Base-by-base conservation (phyloP, 1,140 invertebrate genomes). In the Epicauta chinensis region DNA sequence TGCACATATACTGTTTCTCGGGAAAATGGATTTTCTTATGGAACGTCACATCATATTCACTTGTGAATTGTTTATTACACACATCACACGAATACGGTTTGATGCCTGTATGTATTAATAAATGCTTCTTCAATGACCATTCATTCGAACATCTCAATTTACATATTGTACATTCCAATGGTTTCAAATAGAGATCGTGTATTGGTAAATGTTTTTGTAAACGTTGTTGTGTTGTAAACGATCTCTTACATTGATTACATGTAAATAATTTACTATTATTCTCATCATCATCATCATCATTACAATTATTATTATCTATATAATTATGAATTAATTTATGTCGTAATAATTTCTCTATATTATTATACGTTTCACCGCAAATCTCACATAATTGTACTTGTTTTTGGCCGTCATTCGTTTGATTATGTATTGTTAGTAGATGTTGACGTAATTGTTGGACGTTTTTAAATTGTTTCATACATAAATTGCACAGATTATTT, bases 1-100 rank as follows among this genome's bases (percentile, higher is more conserved):
- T 41, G 51, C 67, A 70, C 12, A 29, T 30, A 40, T 47, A 64
- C 34, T 37, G 32, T 57, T 64, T 48, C 12, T 48, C 23, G 23
- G 32, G 13, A 49, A 45, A 38, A 39, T 49, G 40, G 3, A 16
- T 15, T 12, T 16, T 42, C 36, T 48, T 47, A 16, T 56, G 49
- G 15, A 52, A 47, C 16, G 34, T 52, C 31, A 52, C 23, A 40
- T 56, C 50, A 14, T 30, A 41, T 16, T 41, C 29, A 17, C 31
- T 55, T 32, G 34, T 9, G 13, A 55, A 55, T 6, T 34, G 44
- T 31, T 50, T 49, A n/a, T 10, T 37, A 23, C 53, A 55, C 12
- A 49, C 23, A 31, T 48, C 37, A 23, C 53, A 55, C 9, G 34
- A 14, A n/a, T 15, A 47, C 3, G 45, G 45, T 12, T 42, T 51